Evolutionary conservation across 2,888 invertebrate species (phyloP).

Genomic region (Pteria penguin): DNA sequence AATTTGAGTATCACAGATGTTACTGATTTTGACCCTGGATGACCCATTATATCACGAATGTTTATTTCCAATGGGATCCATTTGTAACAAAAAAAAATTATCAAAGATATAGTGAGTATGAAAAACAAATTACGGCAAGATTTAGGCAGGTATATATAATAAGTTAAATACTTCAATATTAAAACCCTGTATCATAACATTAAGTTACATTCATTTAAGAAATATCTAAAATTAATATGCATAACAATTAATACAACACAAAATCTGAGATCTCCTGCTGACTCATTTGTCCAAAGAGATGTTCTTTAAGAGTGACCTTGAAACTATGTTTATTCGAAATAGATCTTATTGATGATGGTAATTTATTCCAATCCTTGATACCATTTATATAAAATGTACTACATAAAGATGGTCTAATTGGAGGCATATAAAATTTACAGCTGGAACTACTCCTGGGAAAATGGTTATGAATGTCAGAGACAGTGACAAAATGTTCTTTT

Average conservation of each 20-base stretch:
- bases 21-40: too few species aligned
- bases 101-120: too few species aligned
- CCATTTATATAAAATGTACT: background rate
- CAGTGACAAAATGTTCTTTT: background rate
- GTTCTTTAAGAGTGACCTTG: too few species aligned
- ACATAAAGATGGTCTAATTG: background rate
- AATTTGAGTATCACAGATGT: too few species aligned
- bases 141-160: background rate
- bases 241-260: background rate
- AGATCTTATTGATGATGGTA: background rate
- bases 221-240: background rate
- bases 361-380: background rate
- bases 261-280: background rate
- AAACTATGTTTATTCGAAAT: background rate
- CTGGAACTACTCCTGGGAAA: background rate
- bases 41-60: too few species aligned
- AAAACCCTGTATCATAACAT: background rate
- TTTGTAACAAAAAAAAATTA: too few species aligned
- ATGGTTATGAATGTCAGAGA: background rate
- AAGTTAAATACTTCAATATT: background rate
- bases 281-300: background rate
- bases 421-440: background rate
- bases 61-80: too few species aligned
- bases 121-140: background rate
- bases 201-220: background rate